Base-by-base conservation (phyloP, 2,797 vertebrate species). In the Gobio occitaniae region DNA sequence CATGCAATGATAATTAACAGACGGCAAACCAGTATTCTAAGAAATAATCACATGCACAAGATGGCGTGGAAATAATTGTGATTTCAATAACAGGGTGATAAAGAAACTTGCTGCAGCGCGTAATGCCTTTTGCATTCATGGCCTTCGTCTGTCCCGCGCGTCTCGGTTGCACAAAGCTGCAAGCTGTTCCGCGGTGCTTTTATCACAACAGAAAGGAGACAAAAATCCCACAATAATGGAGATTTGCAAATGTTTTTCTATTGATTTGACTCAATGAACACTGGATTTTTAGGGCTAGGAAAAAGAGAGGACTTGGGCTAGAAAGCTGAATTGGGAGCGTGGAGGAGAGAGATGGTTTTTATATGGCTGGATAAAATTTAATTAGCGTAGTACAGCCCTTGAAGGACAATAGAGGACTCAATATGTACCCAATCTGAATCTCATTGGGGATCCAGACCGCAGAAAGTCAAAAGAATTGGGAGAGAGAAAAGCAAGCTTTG, bases 301-400 rank as follows among this genome's bases (percentile, higher is more conserved):
- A 87, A 88, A 89, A 82, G 63, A 86, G 87, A 88, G 88, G 92
- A 90, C 89, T 90, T 89, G 89, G 91, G 89, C 91, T 93, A 93
- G 70, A 74, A 74, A 94, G 92, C 95, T 95, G 95, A 92, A 95
- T 93, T 78, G 93, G 92, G 77, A 89, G 87, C 88, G 83, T 90
- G 89, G 86, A 89, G 90, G 87, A 94, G 92, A 94, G 93, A 90
- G 91, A 93, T 84, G 91, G 92, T 91, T 90, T 91, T 93, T 93
- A 94, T 95, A 95, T 95, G 94, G 93, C 91, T 92, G 92, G 94
- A 95, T 95, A 93, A 95, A 94, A 95, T 96, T 96, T 96, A 97
- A 97, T 96, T 96, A 95, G 96, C 96, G 95, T 94, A 94, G 88
- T 91, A 91, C 95, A 95, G 94, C 94, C 93, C 95, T 95, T 93